Evolutionary conservation across 2,888 invertebrate species (phyloP).

Genomic region (Pristionchus maxplancki): DNA sequence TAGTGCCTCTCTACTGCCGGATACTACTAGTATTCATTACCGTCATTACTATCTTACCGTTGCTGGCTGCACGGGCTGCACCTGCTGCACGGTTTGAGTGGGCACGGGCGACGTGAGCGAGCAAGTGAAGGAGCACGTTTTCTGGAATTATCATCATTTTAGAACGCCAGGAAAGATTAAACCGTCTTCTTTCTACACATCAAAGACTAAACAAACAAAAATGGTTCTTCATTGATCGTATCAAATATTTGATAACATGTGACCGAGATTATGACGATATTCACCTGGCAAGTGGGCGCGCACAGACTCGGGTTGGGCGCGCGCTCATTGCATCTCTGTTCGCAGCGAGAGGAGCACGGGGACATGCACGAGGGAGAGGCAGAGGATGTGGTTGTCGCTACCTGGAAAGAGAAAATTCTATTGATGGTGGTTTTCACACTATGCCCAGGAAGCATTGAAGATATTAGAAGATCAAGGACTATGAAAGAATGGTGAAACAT

Average conservation of each 20-base stretch:
- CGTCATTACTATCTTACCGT: not conserved
- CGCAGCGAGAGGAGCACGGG: conserved; percentile 24
- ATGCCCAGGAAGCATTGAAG: too few relatives aligned
- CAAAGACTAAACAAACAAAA: not conserved
- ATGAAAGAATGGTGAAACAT: too few relatives aligned
- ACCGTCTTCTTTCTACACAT: not conserved
- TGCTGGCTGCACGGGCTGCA: not conserved
- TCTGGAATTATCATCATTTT: conserved; percentile 10
- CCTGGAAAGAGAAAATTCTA: not conserved
- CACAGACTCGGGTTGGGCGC: not conserved
- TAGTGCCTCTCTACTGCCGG: too few relatives aligned
- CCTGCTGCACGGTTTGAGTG: conserved; percentile 8
- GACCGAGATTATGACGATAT: too few relatives aligned
- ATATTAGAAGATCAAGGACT: too few relatives aligned
- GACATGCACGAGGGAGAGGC: conserved; percentile 38
- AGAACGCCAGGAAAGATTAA: not conserved
- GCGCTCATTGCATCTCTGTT: not conserved
- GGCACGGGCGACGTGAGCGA: conserved; percentile 12
- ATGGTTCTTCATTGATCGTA: not conserved
- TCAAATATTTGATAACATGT: not conserved
- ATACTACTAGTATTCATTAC: too few relatives aligned
- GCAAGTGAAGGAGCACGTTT: conserved; percentile 49
- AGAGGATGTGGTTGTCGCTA: not conserved
- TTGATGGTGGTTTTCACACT: too few relatives aligned
- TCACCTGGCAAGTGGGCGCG: not conserved